phyloP scores from a whole-genome alignment of 2,797 vertebrate species.

The Sebastes nivosus region DNA sequence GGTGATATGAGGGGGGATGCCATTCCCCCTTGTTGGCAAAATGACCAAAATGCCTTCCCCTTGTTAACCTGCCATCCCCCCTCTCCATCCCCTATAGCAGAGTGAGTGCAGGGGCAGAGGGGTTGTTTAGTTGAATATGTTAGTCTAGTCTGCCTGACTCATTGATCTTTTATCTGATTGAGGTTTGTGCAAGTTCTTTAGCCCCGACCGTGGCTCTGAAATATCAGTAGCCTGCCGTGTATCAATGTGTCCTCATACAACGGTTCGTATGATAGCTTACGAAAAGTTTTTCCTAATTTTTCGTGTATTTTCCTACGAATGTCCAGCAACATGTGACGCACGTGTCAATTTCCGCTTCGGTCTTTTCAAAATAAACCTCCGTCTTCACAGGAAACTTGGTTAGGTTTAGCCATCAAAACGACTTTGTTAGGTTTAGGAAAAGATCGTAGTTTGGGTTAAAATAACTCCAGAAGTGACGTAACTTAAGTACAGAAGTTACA shows the following conservation, averaged over 20 bases:
- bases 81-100: neutral
- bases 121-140: neutral
- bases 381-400: too few relatives aligned
- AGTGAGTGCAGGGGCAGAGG: neutral
- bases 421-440: too few relatives aligned
- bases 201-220: neutral
- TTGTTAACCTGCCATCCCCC: neutral
- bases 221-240: neutral
- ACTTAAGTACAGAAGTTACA: too few relatives aligned
- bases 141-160: neutral
- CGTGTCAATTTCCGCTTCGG: neutral
- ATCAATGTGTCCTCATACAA: neutral
- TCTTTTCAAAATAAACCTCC: neutral
- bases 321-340: neutral
- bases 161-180: neutral
- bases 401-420: too few relatives aligned
- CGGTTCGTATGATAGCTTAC: neutral
- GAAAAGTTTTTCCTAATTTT: neutral
- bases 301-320: neutral
- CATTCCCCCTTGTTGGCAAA: neutral
- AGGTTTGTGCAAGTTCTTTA: neutral
- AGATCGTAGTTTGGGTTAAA: too few relatives aligned
- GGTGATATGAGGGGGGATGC: neutral
- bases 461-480: too few relatives aligned
- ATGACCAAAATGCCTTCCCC: neutral